Conservation (phyloP, 2,888 invertebrate species). For the Sarcophaga rosellei region DNA sequence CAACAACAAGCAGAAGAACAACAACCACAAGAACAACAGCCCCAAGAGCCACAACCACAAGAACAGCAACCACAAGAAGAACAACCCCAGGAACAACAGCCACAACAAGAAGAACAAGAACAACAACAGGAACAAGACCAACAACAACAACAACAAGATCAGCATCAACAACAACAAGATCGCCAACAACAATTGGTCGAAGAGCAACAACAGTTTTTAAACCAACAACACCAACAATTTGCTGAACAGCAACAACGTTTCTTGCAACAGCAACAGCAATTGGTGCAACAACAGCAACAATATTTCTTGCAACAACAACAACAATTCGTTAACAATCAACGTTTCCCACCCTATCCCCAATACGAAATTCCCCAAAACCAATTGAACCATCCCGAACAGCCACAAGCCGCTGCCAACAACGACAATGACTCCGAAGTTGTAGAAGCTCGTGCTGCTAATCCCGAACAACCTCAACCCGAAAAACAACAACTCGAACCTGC, state of each 20-base stretch:
- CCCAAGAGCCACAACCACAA: not conserved
- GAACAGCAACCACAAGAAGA: conserved; percentile 31
- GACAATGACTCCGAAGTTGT: conserved; percentile 76
- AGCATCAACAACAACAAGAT: conserved; percentile 37
- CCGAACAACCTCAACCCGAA: conserved; percentile 7
- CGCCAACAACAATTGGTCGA: conserved; percentile 33
- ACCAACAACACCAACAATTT: conserved; percentile 65
- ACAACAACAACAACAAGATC: conserved; percentile 37
- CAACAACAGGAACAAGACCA: conserved; percentile 57
- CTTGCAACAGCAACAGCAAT: conserved; percentile 51
- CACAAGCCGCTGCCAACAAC: conserved; percentile 47
- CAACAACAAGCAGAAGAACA: conserved; percentile 65
- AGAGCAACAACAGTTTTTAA: conserved; percentile 48
- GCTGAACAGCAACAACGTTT: conserved; percentile 61
- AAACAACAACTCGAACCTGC: conserved; percentile 30
- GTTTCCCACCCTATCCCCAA: conserved; percentile 73
- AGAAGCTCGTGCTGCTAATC: conserved; percentile 73
- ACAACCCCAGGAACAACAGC: conserved; percentile 12
- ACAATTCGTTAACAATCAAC: conserved; percentile 38
- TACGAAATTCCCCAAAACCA: conserved; percentile 64
- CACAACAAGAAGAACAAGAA: conserved; percentile 59
- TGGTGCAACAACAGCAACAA: conserved; percentile 57
- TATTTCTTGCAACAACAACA: conserved; percentile 56
- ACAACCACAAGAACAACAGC: conserved; percentile 60
- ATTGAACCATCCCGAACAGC: conserved; percentile 51